Evolutionary conservation across 2,888 invertebrate genomes (phyloP).

Genomic region (Crematogaster levior): DNA sequence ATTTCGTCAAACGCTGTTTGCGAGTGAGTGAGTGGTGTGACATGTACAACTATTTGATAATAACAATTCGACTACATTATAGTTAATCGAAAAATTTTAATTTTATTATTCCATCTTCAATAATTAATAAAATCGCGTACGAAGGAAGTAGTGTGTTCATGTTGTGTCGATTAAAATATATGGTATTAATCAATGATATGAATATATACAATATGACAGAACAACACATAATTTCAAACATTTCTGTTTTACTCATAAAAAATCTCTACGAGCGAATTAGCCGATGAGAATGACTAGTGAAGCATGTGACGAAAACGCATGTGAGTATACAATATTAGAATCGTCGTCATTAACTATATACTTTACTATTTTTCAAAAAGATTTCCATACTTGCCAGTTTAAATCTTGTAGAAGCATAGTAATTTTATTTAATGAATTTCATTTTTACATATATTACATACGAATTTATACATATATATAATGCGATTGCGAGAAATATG

Average conservation of each 20-base stretch:
- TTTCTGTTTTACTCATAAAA: conserved; percentile 31
- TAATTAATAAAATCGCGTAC: background rate
- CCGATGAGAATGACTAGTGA: conserved; percentile 46
- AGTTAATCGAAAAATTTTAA: background rate
- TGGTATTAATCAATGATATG: conserved; percentile 32
- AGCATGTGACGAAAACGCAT: conserved; percentile 50
- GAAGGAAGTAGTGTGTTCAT: background rate
- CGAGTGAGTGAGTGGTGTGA: conserved; percentile 49
- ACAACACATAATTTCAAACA: conserved; percentile 47
- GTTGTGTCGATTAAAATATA: conserved; percentile 29
- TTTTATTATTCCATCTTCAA: background rate
- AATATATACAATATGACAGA: conserved; percentile 41
- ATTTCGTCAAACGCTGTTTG: conserved; percentile 55
- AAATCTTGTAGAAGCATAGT: background rate
- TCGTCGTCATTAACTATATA: conserved; percentile 29
- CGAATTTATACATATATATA: too few relatives aligned
- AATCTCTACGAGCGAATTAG: conserved; percentile 43
- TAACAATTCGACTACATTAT: background rate
- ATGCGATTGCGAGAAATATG: background rate
- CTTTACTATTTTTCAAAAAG: conserved; percentile 1
- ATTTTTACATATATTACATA: too few relatives aligned
- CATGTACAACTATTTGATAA: background rate
- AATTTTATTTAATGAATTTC: background rate
- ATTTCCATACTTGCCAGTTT: conserved; percentile 38
- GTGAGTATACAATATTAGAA: conserved; percentile 51